Conservation (phyloP, 2,888 invertebrate species). For the Conistra vaccinii region DNA sequence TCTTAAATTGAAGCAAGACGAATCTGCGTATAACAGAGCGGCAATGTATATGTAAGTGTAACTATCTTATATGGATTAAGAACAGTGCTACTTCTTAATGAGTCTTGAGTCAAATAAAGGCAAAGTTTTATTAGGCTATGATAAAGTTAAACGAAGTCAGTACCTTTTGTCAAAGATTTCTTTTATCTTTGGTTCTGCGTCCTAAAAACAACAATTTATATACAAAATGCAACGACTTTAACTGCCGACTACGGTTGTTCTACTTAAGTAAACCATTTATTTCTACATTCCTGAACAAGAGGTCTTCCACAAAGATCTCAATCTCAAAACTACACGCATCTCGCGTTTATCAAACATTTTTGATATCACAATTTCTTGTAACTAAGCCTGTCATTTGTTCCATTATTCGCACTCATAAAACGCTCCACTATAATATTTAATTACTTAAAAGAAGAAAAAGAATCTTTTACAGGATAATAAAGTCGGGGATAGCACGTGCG, state of each 20-base stretch:
- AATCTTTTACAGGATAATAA: slow-evolving; percentile 42
- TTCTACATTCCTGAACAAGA: neutral
- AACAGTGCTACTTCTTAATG: neutral
- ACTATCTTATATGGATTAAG: neutral
- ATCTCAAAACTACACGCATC: neutral
- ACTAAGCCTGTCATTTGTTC: slow-evolving; percentile 28
- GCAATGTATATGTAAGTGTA: neutral
- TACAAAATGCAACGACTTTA: neutral
- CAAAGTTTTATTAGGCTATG: neutral
- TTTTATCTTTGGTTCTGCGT: neutral
- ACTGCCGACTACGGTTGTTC: neutral
- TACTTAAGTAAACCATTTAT: neutral
- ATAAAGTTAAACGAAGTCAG: neutral
- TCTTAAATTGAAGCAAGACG: slow-evolving; percentile 26
- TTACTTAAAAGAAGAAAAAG: slow-evolving; percentile 45
- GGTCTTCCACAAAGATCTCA: neutral
- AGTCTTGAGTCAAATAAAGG: neutral
- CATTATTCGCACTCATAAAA: slow-evolving; percentile 49
- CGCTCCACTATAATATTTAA: slow-evolving; percentile 41
- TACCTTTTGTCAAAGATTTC: neutral
- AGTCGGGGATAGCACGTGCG: slow-evolving; percentile 39
- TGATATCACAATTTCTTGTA: slow-evolving; percentile 4
- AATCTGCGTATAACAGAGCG: slow-evolving; percentile 7
- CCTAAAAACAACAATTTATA: neutral
- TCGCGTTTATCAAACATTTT: neutral